A percentile compares a stretch with the other conserved stretches of the same genome.
These are phyloP conservation scores for Rhodeus uyekii DNA, from an alignment of 2,797 vertebrate species.

Conservation along the genomic window DNA sequence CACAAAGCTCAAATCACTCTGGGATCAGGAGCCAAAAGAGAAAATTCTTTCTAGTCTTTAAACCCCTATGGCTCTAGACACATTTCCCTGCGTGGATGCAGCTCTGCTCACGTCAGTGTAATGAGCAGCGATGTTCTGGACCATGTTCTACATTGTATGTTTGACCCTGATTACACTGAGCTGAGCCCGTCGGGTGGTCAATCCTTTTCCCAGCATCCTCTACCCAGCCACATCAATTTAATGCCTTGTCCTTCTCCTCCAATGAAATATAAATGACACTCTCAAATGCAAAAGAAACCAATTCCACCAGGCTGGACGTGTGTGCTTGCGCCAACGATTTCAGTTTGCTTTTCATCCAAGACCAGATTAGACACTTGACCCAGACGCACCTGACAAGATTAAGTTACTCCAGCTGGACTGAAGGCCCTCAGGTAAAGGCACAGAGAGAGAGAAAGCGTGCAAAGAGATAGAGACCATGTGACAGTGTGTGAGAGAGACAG, in stretches of 20 bases:
- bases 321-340: constrained; percentile 72
- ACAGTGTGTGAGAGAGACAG: constrained; percentile 24
- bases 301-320: constrained; percentile 69
- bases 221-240: constrained; percentile 63
- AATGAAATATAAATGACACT: constrained; percentile 73
- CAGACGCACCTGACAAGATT: constrained; percentile 43
- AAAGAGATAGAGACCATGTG: constrained; percentile 16
- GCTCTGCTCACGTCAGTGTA: constrained; percentile 30
- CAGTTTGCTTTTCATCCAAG: constrained; percentile 78
- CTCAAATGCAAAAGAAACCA: constrained; percentile 65
- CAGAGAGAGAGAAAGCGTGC: constrained; percentile 7
- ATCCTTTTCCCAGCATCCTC: constrained; percentile 7
- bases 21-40: background rate
- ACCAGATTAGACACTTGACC: constrained; percentile 74
- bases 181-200: background rate
- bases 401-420: constrained; percentile 49
- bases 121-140: constrained; percentile 21
- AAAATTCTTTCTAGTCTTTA: constrained; percentile 4
- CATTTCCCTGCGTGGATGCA: background rate
- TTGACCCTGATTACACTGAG: constrained; percentile 41
- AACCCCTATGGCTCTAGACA: background rate
- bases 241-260: constrained; percentile 48
- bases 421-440: constrained; percentile 18
- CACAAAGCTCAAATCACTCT: background rate
- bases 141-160: constrained; percentile 37